phyloP scores from a whole-genome alignment of 2,113 vertebrate species.

The Amphilophus citrinellus region DNA sequence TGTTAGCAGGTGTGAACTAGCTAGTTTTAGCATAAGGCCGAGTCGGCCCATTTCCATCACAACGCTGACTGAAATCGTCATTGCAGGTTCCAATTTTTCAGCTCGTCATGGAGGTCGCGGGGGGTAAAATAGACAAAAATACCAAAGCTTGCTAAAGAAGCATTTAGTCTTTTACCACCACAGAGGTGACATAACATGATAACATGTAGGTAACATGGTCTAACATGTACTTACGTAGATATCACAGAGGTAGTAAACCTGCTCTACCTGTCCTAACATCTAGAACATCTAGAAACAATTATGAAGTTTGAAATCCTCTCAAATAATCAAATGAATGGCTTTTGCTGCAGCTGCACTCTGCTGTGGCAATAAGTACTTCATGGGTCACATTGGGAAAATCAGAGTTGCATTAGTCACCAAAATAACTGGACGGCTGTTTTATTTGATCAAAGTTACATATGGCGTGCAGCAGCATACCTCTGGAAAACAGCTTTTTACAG shows the following conservation, averaged over 20 bases:
- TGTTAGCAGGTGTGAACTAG: background rate
- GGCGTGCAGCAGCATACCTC: no score
- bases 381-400: background rate
- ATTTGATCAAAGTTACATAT: no score
- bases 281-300: background rate
- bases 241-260: slow-evolving; percentile 4
- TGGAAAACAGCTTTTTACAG: background rate
- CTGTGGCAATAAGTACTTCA: background rate
- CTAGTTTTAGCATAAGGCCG: background rate
- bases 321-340: background rate
- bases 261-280: slow-evolving; percentile 14
- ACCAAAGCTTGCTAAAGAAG: background rate
- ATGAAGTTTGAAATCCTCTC: background rate
- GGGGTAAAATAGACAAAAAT: background rate
- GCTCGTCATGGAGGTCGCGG: background rate
- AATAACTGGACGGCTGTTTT: background rate
- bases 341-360: slow-evolving; percentile 12
- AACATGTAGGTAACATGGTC: background rate
- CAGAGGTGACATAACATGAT: background rate
- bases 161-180: background rate
- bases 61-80: background rate
- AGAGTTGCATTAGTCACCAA: background rate
- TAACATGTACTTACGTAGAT: background rate
- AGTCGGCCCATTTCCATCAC: background rate
- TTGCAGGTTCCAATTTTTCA: background rate